phyloP scores from a whole-genome alignment of 2,113 vertebrate species.

The Pangasianodon gigas region DNA sequence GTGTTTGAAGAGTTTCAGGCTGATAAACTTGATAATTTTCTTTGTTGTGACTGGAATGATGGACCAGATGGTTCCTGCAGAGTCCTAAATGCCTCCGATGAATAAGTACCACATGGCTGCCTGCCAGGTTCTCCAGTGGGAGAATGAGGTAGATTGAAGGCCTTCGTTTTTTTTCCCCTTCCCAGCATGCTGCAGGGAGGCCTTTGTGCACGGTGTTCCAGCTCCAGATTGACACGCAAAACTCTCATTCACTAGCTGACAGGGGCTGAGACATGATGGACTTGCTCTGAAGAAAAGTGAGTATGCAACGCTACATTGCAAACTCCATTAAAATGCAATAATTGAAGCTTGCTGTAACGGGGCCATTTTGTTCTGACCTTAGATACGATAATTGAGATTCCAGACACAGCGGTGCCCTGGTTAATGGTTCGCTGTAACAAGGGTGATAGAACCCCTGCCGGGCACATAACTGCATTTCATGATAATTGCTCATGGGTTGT shows the following conservation, averaged over 20 bases:
- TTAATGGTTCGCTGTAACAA: conserved; percentile 39
- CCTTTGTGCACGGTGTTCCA: conserved; percentile 59
- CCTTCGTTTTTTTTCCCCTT: conserved; percentile 58
- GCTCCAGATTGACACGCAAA: conserved; percentile 61
- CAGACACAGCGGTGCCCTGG: conserved; percentile 8
- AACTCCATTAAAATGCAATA: conserved; percentile 69
- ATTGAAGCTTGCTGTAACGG: conserved; percentile 61
- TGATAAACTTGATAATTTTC: conserved; percentile 29
- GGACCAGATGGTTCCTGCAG: conserved; percentile 70
- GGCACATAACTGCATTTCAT: conserved; percentile 24
- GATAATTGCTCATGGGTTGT: conserved; percentile 25
- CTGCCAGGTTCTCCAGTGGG: conserved; percentile 73
- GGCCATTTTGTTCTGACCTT: conserved; percentile 52
- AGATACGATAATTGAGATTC: conserved; percentile 56
- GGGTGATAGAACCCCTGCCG: not conserved
- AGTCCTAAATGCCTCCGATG: conserved; percentile 68
- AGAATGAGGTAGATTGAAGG: conserved; percentile 66
- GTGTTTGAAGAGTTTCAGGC: conserved; percentile 26
- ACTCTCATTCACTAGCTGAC: conserved; percentile 59
- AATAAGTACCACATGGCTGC: conserved; percentile 72
- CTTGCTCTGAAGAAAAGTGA: conserved; percentile 64
- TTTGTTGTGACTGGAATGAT: conserved; percentile 40
- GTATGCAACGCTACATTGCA: conserved; percentile 57
- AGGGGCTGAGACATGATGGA: conserved; percentile 62
- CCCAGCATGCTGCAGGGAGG: conserved; percentile 55